Percentiles rank a stretch among this genome's conserved stretches.
Conservation (phyloP, 2,113 vertebrate genomes). For the Silurus glanis region DNA sequence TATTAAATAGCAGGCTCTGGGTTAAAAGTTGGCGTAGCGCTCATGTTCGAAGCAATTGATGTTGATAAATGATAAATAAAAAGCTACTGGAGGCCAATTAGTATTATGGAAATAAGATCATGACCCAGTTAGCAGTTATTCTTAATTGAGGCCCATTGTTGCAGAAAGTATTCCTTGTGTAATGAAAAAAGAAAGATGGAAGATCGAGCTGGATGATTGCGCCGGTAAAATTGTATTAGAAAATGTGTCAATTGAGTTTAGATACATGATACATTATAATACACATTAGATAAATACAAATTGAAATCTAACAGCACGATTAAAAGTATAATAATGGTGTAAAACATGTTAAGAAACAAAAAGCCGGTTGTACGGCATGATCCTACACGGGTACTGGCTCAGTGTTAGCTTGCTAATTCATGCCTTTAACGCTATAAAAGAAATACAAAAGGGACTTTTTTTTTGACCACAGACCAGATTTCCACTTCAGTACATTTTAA, state of each 20-base stretch:
- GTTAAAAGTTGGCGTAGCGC: background rate
- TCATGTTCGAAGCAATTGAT: background rate
- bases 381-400: background rate
- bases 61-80: constrained; percentile 18
- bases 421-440: background rate
- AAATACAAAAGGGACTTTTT: background rate
- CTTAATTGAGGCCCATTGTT: background rate
- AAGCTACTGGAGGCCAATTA: constrained; percentile 20
- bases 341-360: background rate
- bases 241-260: background rate
- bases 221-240: background rate
- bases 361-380: background rate
- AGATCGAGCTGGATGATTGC: background rate
- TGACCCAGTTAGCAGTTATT: constrained; percentile 10
- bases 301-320: background rate
- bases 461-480: too few relatives aligned
- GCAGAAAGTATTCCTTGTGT: background rate
- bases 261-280: too few relatives aligned
- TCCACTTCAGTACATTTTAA: too few relatives aligned
- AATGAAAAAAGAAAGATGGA: background rate
- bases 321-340: background rate
- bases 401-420: background rate
- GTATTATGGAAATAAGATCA: constrained; percentile 24
- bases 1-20: background rate
- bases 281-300: too few relatives aligned